Percentiles rank a stretch among this genome's conserved stretches.
Conservation (phyloP, 2,113 vertebrate genomes). For the Litocranius walleri region DNA sequence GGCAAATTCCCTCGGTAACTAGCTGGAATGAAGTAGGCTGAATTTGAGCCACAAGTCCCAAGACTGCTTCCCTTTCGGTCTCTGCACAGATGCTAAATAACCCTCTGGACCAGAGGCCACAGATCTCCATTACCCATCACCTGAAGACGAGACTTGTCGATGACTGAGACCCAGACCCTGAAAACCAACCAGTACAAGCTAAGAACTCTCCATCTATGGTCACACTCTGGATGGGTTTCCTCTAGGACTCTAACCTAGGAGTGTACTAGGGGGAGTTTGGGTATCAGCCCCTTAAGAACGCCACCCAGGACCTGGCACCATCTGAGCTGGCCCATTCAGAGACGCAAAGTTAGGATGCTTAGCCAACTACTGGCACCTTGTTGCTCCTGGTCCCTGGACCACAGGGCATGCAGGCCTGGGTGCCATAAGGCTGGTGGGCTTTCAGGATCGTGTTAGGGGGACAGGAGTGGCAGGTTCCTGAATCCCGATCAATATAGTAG, state of each 20-base stretch:
- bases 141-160: neutral
- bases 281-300: neutral
- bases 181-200: neutral
- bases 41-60: neutral
- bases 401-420: conserved; percentile 85
- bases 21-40: neutral
- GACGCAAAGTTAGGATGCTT: neutral
- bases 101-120: neutral
- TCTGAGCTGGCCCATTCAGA: neutral
- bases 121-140: neutral
- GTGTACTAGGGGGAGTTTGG: too few relatives aligned
- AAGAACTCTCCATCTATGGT: neutral
- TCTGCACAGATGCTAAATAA: neutral
- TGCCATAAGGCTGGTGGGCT: conserved; percentile 82
- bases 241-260: neutral
- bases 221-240: neutral
- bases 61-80: neutral
- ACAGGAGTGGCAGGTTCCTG: conserved; percentile 85
- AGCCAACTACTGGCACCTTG: conserved; percentile 78
- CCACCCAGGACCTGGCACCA: neutral
- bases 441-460: conserved; percentile 85
- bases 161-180: neutral
- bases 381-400: conserved; percentile 90
- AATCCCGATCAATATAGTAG: conserved; percentile 83
- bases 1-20: neutral